phyloP scores from a whole-genome alignment of 2,113 vertebrate genomes.

The Psammodynastes pulverulentus region DNA sequence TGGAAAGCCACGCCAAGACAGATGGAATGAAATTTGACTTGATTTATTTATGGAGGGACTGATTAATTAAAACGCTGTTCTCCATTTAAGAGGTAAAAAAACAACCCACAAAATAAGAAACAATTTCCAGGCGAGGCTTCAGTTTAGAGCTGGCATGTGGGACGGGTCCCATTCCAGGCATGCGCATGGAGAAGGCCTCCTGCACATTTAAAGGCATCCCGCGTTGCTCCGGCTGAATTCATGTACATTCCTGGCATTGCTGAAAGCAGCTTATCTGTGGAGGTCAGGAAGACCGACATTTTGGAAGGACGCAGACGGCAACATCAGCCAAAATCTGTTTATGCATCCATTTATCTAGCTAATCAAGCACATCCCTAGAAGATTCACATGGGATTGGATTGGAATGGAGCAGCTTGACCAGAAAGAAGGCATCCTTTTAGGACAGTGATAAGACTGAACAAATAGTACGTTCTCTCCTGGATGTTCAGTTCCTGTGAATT shows the following conservation, averaged over 20 bases:
- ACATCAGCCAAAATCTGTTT: background rate
- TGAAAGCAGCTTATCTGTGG: background rate
- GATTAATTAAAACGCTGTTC: background rate
- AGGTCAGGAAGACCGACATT: background rate
- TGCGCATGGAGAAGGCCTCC: background rate
- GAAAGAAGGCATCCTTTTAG: background rate
- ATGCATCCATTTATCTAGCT: background rate
- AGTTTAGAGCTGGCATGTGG: background rate
- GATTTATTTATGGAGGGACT: background rate
- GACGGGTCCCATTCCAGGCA: too few relatives aligned
- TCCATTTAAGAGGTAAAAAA: background rate
- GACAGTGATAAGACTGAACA: background rate
- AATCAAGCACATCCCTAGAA: background rate
- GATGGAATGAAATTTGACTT: background rate
- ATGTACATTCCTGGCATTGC: background rate
- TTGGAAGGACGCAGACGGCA: too few relatives aligned
- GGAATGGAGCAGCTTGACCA: background rate
- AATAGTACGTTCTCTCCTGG: background rate
- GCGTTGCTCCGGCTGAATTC: background rate
- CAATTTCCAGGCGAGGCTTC: background rate
- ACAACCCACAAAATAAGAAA: too few relatives aligned
- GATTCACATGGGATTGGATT: background rate
- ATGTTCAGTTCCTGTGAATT: background rate
- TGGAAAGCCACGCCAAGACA: background rate
- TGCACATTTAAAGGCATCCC: too few relatives aligned